Evolutionary conservation across 1,140 invertebrate species (phyloP).

Genomic region (Sinonovacula constricta): DNA sequence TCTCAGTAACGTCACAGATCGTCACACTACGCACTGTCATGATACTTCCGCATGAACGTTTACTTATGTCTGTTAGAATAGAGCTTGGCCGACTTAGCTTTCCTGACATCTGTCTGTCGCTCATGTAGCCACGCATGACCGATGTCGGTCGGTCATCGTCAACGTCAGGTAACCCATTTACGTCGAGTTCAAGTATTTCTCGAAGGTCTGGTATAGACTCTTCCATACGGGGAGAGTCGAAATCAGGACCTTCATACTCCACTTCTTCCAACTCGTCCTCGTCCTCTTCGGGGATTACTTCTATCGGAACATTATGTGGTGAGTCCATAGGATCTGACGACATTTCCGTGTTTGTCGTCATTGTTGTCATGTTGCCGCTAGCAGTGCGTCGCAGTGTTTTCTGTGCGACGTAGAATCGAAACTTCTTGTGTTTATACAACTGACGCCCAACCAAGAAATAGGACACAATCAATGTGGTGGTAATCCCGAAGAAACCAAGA

Average conservation of each 20-base stretch:
- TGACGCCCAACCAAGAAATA: conserved; percentile 48
- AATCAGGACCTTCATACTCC: conserved; percentile 41
- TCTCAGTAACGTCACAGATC: conserved; percentile 45
- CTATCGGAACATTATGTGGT: conserved; percentile 25
- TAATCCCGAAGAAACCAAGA: conserved; percentile 28
- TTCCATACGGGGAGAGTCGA: conserved; percentile 30
- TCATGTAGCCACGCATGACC: conserved; percentile 2
- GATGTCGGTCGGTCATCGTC: conserved; percentile 37
- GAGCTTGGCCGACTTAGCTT: conserved; percentile 39
- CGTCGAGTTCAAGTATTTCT: conserved; percentile 33
- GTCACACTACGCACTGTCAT: conserved; percentile 39
- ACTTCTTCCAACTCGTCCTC: conserved; percentile 44
- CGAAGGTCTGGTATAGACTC: conserved; percentile 43
- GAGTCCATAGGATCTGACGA: conserved; percentile 31
- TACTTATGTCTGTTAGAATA: conserved; percentile 31
- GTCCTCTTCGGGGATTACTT: conserved; percentile 39
- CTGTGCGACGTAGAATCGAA: conserved; percentile 45
- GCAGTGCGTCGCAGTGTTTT: conserved; percentile 33
- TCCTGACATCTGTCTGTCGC: background rate
- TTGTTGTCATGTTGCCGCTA: conserved; percentile 31
- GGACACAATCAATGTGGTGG: conserved; percentile 36
- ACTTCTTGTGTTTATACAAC: conserved; percentile 48
- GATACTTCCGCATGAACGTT: conserved; percentile 33
- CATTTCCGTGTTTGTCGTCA: conserved; percentile 29
- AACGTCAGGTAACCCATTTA: conserved; percentile 17